Conservation (phyloP, 2,888 invertebrate species). For the Heteromyza rotundicornis region DNA sequence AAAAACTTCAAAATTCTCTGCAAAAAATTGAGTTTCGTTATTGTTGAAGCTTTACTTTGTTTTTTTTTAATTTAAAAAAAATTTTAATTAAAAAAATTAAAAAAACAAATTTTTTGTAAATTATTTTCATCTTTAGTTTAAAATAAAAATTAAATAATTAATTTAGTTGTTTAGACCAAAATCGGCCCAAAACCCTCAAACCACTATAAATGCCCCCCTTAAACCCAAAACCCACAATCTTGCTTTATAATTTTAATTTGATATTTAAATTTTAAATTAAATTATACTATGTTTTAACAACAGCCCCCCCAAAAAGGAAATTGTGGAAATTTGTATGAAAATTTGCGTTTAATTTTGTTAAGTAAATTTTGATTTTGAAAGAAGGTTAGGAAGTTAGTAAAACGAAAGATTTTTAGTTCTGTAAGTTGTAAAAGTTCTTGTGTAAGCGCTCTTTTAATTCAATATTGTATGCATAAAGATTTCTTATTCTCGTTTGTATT, state of each 20-base stretch:
- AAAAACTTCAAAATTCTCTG: constrained; percentile 12
- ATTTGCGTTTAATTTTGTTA: too few species aligned
- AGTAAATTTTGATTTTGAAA: too few species aligned
- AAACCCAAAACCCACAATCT: constrained; percentile 20
- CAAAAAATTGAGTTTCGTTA: constrained; percentile 1
- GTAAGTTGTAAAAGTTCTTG: constrained; percentile 8
- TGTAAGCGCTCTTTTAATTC: background rate
- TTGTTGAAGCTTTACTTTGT: background rate
- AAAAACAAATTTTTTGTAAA: background rate
- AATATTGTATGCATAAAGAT: background rate
- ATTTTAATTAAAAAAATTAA: background rate
- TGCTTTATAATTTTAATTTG: constrained; percentile 25
- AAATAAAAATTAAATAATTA: too few species aligned
- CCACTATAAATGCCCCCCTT: constrained; percentile 3
- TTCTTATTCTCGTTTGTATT: background rate
- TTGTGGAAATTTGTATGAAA: background rate
- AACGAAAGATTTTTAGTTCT: background rate
- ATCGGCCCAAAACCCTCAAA: too few species aligned
- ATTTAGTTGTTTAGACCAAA: too few species aligned
- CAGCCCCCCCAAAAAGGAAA: background rate
- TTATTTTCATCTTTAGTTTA: background rate
- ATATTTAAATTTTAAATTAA: constrained; percentile 41
- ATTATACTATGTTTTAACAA: constrained; percentile 28
- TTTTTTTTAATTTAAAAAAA: background rate
- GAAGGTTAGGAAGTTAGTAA: too few species aligned